Evolutionary conservation across 2,113 vertebrate genomes (phyloP), one percentile per base, ranked within the genome.

Genomic region (Athene noctua): DNA sequence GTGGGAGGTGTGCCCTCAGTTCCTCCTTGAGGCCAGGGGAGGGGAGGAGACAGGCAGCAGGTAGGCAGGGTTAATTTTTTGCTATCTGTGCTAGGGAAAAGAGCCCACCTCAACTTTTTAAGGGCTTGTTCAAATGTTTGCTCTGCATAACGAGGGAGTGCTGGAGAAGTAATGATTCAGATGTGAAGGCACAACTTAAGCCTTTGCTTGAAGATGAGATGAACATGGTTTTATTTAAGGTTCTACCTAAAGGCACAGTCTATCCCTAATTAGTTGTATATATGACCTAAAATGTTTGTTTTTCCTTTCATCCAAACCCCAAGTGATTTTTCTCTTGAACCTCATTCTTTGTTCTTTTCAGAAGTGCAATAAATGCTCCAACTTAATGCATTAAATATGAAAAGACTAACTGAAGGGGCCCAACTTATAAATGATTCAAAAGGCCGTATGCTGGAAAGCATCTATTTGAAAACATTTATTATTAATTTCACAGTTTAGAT

Each of bases 341-440:
- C 4, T 82, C 20, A 79, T 58, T 90, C 83, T 97, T 93, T 88
- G 72, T 94, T 97, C 92, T 90, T 93, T 86, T 97, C 92, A 95
- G 75, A 97, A 98, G 95, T 67, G 63, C 66, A 93, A 93, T 92
- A 97, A 97, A 93, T 94, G 75, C 71, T 95, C 78, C 59, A 88
- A 96, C 80, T 97, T 97, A 97, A 96, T 93, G 71, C 89, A 98
- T 98, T 98, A 98, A 98, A 97, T 97, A 98, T 97, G 95, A 97
- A 98, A 97, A 94, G 92, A 95, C 86, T 96, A 94, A 82, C 85
- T 92, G 92, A 97, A 93, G 73, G 74, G 88, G 86, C 74, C 72
- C 79, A 85, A 91, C 75, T 80, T 91, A 97, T 98, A 96, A 98
- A 98, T 97, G 3, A 98, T 98, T 98, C 95, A 97, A 67, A 57